A percentile compares a stretch with the other conserved stretches of the same genome.
Conservation (phyloP, 2,113 vertebrate genomes). For the Pygathrix nemaeus region DNA sequence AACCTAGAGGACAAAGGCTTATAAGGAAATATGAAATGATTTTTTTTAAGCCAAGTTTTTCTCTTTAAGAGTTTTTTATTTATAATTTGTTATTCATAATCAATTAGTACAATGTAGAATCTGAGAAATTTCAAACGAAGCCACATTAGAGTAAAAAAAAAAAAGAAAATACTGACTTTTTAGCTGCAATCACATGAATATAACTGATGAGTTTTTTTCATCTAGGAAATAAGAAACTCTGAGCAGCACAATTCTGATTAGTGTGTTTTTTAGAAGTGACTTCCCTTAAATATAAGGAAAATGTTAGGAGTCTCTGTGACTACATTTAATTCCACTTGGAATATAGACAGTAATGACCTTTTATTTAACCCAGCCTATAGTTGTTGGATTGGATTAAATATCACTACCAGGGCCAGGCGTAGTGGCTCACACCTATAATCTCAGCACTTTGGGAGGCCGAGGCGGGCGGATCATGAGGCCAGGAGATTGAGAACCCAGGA, state of each 20-base stretch:
- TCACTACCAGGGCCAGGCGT: not conserved
- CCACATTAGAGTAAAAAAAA: not conserved
- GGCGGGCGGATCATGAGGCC: no score
- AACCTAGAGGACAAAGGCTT: not conserved
- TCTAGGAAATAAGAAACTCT: constrained; percentile 40
- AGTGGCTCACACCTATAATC: no score
- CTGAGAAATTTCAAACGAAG: constrained; percentile 43
- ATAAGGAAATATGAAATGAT: not conserved
- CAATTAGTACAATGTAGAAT: constrained; percentile 27
- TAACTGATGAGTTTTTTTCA: constrained; percentile 11
- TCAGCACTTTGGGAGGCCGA: no score
- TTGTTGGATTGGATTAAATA: constrained; percentile 58
- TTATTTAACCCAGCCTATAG: constrained; percentile 33
- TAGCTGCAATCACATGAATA: constrained; percentile 5
- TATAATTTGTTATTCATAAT: constrained; percentile 55
- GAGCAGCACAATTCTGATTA: constrained; percentile 36
- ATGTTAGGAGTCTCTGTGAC: constrained; percentile 23
- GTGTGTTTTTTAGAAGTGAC: not conserved
- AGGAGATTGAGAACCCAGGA: no score
- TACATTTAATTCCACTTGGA: constrained; percentile 64
- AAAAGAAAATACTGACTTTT: constrained; percentile 7
- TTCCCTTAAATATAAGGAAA: constrained; percentile 65
- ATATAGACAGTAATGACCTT: constrained; percentile 56
- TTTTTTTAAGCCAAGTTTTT: not conserved
- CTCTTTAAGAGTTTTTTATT: constrained; percentile 64